These are phyloP conservation scores for Lathamus discolor DNA, from an alignment of 2,113 vertebrate genomes.

Conservation along the genomic window DNA sequence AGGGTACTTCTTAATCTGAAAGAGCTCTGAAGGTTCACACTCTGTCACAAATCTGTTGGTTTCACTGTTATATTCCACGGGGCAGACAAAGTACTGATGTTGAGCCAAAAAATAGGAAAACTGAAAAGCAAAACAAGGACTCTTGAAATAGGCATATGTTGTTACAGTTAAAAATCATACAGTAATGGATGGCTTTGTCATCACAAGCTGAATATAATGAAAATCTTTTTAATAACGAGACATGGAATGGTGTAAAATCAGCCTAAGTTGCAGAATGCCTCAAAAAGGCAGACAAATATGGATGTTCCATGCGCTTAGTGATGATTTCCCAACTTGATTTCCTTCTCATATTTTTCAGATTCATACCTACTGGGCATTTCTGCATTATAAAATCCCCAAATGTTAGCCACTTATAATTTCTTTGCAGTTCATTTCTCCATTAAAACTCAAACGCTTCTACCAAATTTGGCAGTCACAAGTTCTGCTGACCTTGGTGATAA, in stretches of 20 bases:
- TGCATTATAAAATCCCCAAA: background rate
- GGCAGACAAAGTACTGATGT: slow-evolving; percentile 94
- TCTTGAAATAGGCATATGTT: background rate
- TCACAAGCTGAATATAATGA: background rate
- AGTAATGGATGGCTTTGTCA: background rate
- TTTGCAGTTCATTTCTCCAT: background rate
- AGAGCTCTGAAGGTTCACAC: slow-evolving; percentile 90
- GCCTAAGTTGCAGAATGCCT: background rate
- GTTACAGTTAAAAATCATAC: background rate
- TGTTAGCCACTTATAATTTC: background rate
- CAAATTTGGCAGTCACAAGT: background rate
- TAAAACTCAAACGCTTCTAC: background rate
- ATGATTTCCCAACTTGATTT: background rate
- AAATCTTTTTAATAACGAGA: background rate
- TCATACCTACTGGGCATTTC: background rate
- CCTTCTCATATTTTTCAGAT: background rate
- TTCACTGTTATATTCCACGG: slow-evolving; percentile 91
- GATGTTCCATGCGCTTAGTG: background rate
- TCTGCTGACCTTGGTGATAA: background rate
- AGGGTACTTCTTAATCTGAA: slow-evolving; percentile 87
- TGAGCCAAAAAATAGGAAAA: slow-evolving; percentile 88
- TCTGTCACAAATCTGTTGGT: slow-evolving; percentile 89
- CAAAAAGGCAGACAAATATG: background rate
- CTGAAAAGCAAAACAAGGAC: slow-evolving; percentile 70
- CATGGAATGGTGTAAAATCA: background rate